phyloP scores from a whole-genome alignment of 2,888 invertebrate genomes.

The Bombylius major region DNA sequence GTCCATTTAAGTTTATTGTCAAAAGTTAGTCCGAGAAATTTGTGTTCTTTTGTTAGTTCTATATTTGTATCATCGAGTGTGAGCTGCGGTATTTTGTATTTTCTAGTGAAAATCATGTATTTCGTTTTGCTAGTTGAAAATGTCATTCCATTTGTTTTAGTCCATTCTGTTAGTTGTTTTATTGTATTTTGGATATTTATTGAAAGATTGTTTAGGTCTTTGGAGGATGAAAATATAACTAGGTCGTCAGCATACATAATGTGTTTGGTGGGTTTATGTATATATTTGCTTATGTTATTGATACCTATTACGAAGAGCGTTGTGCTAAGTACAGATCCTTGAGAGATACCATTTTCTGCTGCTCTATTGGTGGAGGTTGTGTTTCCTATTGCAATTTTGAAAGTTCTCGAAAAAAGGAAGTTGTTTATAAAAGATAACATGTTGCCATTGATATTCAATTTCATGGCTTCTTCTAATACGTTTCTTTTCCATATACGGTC shows the following conservation, averaged over 20 bases:
- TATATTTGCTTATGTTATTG: neutral
- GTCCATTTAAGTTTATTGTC: neutral
- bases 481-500: neutral
- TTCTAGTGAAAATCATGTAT: neutral
- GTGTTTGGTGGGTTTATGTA: neutral
- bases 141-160: neutral
- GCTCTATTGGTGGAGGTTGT: neutral
- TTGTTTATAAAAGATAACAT: neutral
- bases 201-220: neutral
- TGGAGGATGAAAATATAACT: neutral
- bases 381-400: neutral
- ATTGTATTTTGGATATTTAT: neutral
- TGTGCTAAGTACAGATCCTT: neutral
- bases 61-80: neutral
- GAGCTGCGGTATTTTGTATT: no score
- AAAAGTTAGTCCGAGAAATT: neutral
- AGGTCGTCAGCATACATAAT: neutral
- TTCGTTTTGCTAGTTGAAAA: neutral
- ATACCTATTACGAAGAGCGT: neutral
- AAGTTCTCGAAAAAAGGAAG: neutral
- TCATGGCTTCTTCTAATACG: neutral
- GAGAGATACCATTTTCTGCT: neutral
- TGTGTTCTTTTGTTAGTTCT: neutral
- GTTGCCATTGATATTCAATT: neutral
- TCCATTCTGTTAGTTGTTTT: neutral